phyloP scores from a whole-genome alignment of 2,113 vertebrate genomes.

The Capricornis sumatraensis region DNA sequence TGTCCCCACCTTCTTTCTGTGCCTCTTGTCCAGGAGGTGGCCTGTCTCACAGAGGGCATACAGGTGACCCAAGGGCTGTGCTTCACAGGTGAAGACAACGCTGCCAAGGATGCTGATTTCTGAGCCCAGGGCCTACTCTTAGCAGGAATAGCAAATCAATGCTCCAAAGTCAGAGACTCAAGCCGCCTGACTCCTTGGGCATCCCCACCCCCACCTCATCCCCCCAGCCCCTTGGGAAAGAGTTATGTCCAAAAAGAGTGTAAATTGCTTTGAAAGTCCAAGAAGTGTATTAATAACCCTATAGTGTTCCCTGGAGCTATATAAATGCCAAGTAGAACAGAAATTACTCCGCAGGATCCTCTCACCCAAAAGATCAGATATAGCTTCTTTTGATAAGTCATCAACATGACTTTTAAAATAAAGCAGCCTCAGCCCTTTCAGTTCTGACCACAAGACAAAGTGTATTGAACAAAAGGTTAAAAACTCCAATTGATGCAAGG shows the following conservation, averaged over 20 bases:
- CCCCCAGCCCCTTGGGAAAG: background rate
- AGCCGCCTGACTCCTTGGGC: rapidly evolving
- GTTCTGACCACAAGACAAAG: slow-evolving; percentile 49
- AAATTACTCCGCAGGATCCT: slow-evolving; percentile 1
- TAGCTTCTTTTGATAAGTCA: slow-evolving; percentile 1
- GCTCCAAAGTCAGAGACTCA: background rate
- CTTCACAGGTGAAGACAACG: rapidly evolving
- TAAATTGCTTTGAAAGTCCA: background rate
- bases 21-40: background rate
- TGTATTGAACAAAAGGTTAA: slow-evolving; percentile 5
- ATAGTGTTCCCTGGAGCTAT: background rate
- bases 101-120: background rate
- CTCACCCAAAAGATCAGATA: rapidly evolving
- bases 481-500: slow-evolving; percentile 56
- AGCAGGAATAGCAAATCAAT: background rate
- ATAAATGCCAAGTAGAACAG: background rate
- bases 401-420: background rate
- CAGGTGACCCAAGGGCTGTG: rapidly evolving
- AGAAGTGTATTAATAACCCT: background rate
- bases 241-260: background rate
- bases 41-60: background rate
- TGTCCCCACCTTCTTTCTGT: background rate
- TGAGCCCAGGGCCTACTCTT: background rate
- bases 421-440: background rate
- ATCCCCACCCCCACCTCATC: background rate